A percentile compares a stretch with the other conserved stretches of the same genome.
These are phyloP conservation scores for Heliconius aoede DNA, from an alignment of 2,888 invertebrate genomes.

Conservation along the genomic window DNA sequence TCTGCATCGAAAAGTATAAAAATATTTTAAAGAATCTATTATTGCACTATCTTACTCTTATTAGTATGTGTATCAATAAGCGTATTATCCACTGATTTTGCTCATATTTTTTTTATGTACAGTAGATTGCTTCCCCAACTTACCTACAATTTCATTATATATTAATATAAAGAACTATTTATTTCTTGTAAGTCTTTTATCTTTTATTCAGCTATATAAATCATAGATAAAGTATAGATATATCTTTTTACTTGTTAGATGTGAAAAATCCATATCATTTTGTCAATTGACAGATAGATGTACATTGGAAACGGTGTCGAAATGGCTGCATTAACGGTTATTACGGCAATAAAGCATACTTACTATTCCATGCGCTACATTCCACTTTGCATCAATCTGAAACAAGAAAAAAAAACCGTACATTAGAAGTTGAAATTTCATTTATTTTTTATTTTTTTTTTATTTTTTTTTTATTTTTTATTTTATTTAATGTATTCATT, in stretches of 20 bases:
- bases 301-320: neutral
- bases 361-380: slow-evolving; percentile 43
- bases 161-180: no score
- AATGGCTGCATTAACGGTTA: slow-evolving; percentile 20
- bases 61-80: neutral
- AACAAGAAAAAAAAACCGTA: slow-evolving; percentile 25
- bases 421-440: neutral
- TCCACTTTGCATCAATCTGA: slow-evolving; percentile 36
- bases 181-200: no score
- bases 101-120: neutral
- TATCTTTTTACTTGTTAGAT: neutral
- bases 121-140: neutral
- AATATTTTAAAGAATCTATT: neutral
- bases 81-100: neutral
- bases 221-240: no score
- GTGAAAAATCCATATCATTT: slow-evolving; percentile 3
- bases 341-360: slow-evolving; percentile 35
- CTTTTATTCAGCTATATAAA: neutral
- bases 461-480: no score
- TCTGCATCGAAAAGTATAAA: neutral
- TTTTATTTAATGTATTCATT: neutral
- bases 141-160: no score
- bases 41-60: neutral
- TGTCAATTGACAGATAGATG: neutral
- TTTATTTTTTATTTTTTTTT: no score